These are phyloP conservation scores for Xenopus petersii DNA, from an alignment of 2,797 vertebrate genomes.

Conservation along the genomic window DNA sequence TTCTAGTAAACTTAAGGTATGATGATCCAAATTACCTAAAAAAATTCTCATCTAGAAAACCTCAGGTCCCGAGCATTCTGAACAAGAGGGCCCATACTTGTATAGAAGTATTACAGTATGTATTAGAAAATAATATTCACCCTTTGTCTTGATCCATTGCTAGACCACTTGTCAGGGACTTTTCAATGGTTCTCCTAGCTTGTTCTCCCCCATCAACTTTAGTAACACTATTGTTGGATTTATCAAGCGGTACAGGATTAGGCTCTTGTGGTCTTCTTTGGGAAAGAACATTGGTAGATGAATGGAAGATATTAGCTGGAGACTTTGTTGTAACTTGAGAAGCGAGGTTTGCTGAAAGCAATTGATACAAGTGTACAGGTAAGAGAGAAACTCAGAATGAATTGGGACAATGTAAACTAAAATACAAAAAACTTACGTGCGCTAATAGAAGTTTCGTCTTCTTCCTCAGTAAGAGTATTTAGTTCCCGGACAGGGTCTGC, in stretches of 20 bases:
- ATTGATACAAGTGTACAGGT: neutral
- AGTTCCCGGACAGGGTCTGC: conserved; percentile 56
- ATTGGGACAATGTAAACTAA: neutral
- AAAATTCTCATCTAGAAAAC: too few species aligned
- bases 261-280: conserved; percentile 18
- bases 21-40: too few species aligned
- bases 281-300: conserved; percentile 13
- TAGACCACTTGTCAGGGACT: neutral
- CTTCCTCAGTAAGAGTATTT: conserved; percentile 59
- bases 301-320: neutral
- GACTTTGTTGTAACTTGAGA: neutral
- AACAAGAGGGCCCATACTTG: too few species aligned
- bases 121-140: neutral
- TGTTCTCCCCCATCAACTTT: neutral
- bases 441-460: conserved; percentile 45
- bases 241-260: neutral
- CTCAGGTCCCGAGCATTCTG: too few species aligned
- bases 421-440: conserved; percentile 12
- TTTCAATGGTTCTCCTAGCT: neutral
- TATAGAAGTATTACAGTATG: too few species aligned
- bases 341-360: conserved; percentile 13
- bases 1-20: too few species aligned
- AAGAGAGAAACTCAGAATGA: neutral
- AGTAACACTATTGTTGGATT: neutral
- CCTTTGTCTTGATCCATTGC: conserved; percentile 12